Evolutionary conservation across 2,797 vertebrate species (phyloP).

Genomic region (Scolopax bukidnonensis): DNA sequence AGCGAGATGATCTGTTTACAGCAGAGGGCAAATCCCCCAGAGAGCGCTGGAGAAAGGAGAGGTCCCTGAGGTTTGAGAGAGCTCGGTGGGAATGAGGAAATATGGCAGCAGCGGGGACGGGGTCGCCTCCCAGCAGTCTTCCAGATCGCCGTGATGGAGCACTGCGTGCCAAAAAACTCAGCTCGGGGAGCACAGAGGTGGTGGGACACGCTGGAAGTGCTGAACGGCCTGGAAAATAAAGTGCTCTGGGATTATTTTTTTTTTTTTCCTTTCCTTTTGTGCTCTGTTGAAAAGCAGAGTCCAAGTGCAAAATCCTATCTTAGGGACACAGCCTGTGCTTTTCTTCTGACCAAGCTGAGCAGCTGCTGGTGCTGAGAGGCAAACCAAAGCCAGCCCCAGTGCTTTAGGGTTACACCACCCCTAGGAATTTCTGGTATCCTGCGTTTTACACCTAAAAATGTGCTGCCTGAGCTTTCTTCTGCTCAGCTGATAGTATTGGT

Average conservation of each 20-base stretch:
- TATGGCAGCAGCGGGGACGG: neutral
- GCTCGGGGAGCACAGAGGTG: accelerated
- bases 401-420: neutral
- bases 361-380: neutral
- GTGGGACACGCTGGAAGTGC: neutral
- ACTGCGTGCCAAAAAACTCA: accelerated
- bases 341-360: neutral
- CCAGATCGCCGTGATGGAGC: accelerated
- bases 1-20: neutral
- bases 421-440: neutral
- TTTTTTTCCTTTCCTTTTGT: neutral
- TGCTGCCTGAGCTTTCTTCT: neutral
- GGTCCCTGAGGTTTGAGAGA: neutral
- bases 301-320: neutral
- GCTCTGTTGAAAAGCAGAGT: neutral
- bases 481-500: neutral
- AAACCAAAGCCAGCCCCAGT: neutral
- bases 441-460: neutral
- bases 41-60: neutral
- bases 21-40: neutral
- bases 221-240: neutral
- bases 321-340: accelerated
- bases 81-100: slow-evolving; percentile 23
- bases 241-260: neutral
- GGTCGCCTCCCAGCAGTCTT: neutral